Evolutionary conservation across 2,113 vertebrate species (phyloP), one percentile per base, ranked within the genome.

Genomic region (Papio anubis): DNA sequence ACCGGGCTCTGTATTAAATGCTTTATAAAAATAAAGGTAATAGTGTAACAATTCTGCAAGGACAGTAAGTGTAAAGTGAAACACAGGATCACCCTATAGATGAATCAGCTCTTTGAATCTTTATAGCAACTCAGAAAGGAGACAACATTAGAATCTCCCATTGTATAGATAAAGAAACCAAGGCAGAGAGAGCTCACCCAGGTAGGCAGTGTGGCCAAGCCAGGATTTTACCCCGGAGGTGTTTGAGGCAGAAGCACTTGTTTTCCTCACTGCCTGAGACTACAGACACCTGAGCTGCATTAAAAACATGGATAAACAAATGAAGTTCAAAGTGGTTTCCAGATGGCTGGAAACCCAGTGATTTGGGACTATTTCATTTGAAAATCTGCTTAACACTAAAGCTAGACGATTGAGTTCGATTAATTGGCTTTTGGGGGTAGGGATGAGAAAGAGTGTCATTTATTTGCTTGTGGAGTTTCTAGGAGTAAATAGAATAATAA

Each of bases 391-490:
- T 79, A 73, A 90, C n/a, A 11, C 17, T 50, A 68, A 81, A 52
- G 48, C 43, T 85, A 79, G 55, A 91, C 3, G 61, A 76, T 27
- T 82, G n/a, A 38, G 50, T 86, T 85, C 38, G 61, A 79, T 82
- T 87, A 40, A 75, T 84, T 90, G 45, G 30, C 76, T 94, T 94
- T 38, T 38, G 73, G 10, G 70, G 3, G 7, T 32, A 7, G 18
- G 38, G 32, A 35, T 70, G 25, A 66, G 48, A 78, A 76, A 30
- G 13, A 20, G 8, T 94, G 35, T 80, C 61, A 21, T 8, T 88
- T 11, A 3, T 90, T 93, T 75, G 73, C 52, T 72, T 97, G 91
- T 48, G 66, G 72, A 85, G 35, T 95, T 94, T 68, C 25, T 45
- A 18, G 35, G 35, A 89, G 8, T 18, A 50, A 84, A 83, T 32